phyloP scores from a whole-genome alignment of 2,888 invertebrate species.

The Eupithecia inturbata region DNA sequence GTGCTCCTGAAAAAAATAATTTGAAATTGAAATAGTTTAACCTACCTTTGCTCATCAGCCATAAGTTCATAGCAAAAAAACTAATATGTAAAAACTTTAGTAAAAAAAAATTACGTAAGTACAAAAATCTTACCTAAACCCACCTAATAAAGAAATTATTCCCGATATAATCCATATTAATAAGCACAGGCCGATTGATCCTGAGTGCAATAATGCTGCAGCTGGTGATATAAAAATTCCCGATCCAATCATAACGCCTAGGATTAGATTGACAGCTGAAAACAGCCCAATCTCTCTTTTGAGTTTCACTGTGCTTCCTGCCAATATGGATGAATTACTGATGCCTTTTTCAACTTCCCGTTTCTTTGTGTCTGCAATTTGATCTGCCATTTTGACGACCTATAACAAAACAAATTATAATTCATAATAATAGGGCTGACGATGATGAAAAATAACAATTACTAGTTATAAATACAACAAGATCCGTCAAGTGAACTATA shows the following conservation, averaged over 20 bases:
- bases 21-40: neutral
- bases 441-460: neutral
- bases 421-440: neutral
- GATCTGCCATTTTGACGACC: slow-evolving; percentile 59
- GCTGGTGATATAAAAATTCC: slow-evolving; percentile 94
- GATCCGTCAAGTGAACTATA: too few relatives aligned
- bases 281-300: slow-evolving; percentile 91
- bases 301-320: slow-evolving; percentile 83
- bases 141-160: slow-evolving; percentile 90
- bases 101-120: neutral
- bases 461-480: too few relatives aligned
- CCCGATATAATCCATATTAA: slow-evolving; percentile 92
- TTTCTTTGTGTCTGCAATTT: slow-evolving; percentile 57
- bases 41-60: neutral
- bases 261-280: slow-evolving; percentile 92
- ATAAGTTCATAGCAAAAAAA: too few relatives aligned
- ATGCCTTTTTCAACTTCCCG: slow-evolving; percentile 50
- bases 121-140: slow-evolving; percentile 73
- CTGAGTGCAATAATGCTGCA: slow-evolving; percentile 89
- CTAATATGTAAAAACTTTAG: neutral
- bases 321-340: slow-evolving; percentile 38
- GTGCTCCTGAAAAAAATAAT: slow-evolving; percentile 85
- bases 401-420: slow-evolving; percentile 48
- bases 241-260: slow-evolving; percentile 95
- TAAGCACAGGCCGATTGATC: slow-evolving; percentile 91